phyloP scores from a whole-genome alignment of 2,113 vertebrate species.

The Halcyon senegalensis region DNA sequence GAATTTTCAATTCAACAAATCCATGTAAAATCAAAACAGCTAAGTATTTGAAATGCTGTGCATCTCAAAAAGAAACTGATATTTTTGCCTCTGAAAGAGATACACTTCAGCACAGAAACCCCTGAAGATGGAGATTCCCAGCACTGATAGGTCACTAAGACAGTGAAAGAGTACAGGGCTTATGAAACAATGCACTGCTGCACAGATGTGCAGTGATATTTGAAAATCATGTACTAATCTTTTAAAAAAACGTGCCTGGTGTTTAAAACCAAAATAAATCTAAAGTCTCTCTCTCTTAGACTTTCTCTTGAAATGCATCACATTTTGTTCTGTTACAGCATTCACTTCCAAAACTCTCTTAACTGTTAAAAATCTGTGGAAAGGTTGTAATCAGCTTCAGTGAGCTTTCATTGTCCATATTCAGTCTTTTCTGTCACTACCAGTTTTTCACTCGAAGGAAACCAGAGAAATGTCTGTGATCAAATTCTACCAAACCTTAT shows the following conservation, averaged over 20 bases:
- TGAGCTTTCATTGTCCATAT: background rate
- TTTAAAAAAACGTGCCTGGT: background rate
- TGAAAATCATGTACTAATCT: conserved; percentile 10
- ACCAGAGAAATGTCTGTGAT: background rate
- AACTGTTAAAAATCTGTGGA: background rate
- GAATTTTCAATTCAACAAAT: background rate
- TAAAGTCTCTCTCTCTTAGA: background rate
- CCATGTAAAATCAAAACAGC: background rate
- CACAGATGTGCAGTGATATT: conserved; percentile 20
- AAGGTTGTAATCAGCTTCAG: background rate
- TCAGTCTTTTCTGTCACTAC: background rate
- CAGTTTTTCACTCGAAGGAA: background rate
- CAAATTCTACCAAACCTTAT: background rate
- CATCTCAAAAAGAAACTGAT: background rate
- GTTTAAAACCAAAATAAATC: background rate
- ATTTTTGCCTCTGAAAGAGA: background rate
- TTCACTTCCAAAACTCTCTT: background rate
- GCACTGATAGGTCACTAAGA: background rate
- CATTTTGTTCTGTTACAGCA: background rate
- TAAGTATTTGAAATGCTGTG: background rate
- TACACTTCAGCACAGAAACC: background rate
- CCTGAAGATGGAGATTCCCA: background rate
- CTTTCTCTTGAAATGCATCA: background rate
- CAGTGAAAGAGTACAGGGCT: background rate
- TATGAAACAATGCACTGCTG: background rate